A percentile compares a stretch with the other conserved stretches of the same genome.
Evolutionary conservation across 2,888 invertebrate genomes (phyloP).

Genomic region (Melieria omissa): DNA sequence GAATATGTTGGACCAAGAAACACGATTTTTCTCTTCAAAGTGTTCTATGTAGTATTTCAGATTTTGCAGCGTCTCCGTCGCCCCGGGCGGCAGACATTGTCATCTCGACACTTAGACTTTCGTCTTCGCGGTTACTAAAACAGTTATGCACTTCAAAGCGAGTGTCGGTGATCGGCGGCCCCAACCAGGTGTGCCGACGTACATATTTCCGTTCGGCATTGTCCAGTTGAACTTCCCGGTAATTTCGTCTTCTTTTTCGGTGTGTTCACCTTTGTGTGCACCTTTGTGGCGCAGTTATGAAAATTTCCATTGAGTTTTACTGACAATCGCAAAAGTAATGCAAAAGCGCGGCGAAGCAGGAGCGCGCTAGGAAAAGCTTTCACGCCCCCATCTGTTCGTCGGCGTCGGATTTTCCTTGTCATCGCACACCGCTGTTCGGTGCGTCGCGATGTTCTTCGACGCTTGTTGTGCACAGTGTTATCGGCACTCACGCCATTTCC

Average conservation of each 20-base stretch:
- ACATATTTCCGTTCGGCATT: not conserved
- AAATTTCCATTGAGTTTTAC: slow-evolving; percentile 17
- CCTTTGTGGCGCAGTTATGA: not conserved
- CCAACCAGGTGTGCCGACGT: not conserved
- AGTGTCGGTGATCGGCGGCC: not conserved
- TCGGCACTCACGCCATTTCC: slow-evolving; percentile 41
- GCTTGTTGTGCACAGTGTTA: slow-evolving; percentile 8
- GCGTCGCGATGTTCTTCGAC: slow-evolving; percentile 13
- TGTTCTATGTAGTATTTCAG: too few species aligned
- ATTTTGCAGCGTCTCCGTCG: too few species aligned
- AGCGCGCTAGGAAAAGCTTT: slow-evolving; percentile 16
- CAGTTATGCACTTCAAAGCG: too few species aligned
- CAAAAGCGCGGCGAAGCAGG: not conserved
- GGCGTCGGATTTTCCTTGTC: slow-evolving; percentile 5
- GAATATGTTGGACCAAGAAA: too few species aligned
- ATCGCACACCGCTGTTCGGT: not conserved
- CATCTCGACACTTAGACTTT: too few species aligned
- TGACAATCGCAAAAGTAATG: slow-evolving; percentile 11
- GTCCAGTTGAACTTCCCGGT: too few species aligned
- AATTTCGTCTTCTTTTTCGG: too few species aligned
- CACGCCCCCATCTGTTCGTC: slow-evolving; percentile 18
- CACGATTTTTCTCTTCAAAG: too few species aligned
- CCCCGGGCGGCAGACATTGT: too few species aligned
- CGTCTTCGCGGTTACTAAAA: too few species aligned
- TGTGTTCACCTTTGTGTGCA: slow-evolving; percentile 14